Evolutionary conservation across 2,113 vertebrate genomes (phyloP), one percentile per base, ranked within the genome.

Genomic region (Vulpes lagopus): DNA sequence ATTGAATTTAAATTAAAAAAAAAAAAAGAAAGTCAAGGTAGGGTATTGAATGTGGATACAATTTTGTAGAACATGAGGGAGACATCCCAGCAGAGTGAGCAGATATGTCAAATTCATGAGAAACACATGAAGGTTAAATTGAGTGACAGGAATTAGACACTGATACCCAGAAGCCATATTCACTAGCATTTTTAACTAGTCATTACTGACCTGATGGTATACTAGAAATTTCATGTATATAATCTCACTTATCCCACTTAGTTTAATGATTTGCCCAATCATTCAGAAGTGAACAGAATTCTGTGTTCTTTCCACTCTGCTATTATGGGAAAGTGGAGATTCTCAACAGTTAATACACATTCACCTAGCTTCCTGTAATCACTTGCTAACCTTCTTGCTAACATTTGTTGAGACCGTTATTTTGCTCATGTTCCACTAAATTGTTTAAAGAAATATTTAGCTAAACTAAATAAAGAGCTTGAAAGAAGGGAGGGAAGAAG

Each of bases 301-400:
- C 60, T 82, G 8, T 38, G 23, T 81, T 74, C 30, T n/a, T 73
- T 2, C 11, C 8, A 2, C 11, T 22, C 43, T 11, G 11, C 19
- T 11, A 1, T 11, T 49, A 4, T 0, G 20, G 19, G 5, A 74
- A 65, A 55, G 3, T 5, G 49, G 19, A 85, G 49, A 57, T 5
- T 49, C 57, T 38, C 35, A 89, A 65, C 7, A 81, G 69, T 55
- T 81, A 71, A 51, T 27, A 30, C 22, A 64, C 20, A 11, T 35
- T 86, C 2, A 30, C 2, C 23, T 60, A 51, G 11, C 88, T 96
- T 96, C 76, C 81, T 59, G 10, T 19, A 84, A 85, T 43, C n/a
- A 30, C 59, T 84, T 95, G 38, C 27, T 92, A 92, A 83, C 19
- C 23, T 64, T 95, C 35, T 96, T 95, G 93, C 11, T 92, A 95